A percentile compares a stretch with the other conserved stretches of the same genome.
phyloP scores from a whole-genome alignment of 2,797 vertebrate species.

The Margarornis squamiger region DNA sequence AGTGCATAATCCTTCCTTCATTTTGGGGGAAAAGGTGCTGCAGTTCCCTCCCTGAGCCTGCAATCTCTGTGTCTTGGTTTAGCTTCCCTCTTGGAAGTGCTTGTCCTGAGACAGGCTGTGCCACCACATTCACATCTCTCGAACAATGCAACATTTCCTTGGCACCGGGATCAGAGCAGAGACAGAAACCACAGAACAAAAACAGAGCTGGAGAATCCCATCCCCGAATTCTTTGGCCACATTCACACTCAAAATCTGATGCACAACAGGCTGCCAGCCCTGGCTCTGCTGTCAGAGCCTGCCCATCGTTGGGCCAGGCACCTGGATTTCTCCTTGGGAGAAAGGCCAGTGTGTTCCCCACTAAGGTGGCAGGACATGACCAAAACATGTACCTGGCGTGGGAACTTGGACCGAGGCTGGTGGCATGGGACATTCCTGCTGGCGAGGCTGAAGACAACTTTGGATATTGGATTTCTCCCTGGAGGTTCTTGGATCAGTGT shows the following conservation, averaged over 20 bases:
- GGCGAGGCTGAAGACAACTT: neutral
- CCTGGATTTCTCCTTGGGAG: neutral
- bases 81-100: neutral
- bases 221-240: neutral
- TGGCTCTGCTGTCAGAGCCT: neutral
- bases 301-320: neutral
- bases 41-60: neutral
- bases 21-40: neutral
- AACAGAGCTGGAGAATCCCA: neutral
- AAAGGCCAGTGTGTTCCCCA: neutral
- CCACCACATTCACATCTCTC: slow-evolving; percentile 9
- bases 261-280: neutral
- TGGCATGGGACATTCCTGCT: neutral
- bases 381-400: neutral
- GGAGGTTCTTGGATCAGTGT: neutral
- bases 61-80: neutral
- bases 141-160: slow-evolving; percentile 21
- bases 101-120: neutral
- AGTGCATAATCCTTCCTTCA: neutral
- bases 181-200: slow-evolving; percentile 23
- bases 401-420: neutral
- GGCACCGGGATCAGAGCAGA: neutral
- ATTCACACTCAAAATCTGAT: neutral
- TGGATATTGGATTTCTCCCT: neutral
- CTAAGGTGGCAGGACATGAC: neutral